These are phyloP conservation scores for Myxocyprinus asiaticus DNA, from an alignment of 2,113 vertebrate genomes.

Conservation along the genomic window DNA sequence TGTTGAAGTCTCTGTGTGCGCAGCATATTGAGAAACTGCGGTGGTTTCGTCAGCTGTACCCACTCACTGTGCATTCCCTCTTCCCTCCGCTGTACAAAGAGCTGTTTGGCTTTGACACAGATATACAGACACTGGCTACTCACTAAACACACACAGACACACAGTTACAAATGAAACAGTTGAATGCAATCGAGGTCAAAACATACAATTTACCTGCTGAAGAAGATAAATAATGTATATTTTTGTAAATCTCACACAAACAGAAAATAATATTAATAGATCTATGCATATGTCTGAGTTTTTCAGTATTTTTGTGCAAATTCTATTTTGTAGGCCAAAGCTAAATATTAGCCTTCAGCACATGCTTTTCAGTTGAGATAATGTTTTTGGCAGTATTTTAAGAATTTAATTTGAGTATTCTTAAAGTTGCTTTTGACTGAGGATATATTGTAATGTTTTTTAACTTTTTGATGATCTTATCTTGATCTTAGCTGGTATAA, in stretches of 20 bases:
- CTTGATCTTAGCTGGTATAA: background rate
- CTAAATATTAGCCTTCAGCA: background rate
- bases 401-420: background rate
- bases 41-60: conserved; percentile 83
- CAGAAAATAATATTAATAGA: conserved; percentile 25
- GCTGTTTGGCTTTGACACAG: conserved; percentile 83
- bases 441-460: background rate
- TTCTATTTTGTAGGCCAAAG: conserved; percentile 16
- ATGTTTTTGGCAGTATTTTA: background rate
- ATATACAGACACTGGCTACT: conserved; percentile 65
- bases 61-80: conserved; percentile 76
- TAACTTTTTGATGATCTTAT: background rate
- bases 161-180: background rate
- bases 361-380: background rate
- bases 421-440: conserved; percentile 3
- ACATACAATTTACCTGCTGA: conserved; percentile 38
- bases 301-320: conserved; percentile 21
- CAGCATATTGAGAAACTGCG: conserved; percentile 89
- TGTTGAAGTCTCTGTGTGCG: conserved; percentile 81
- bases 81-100: conserved; percentile 95
- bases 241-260: conserved; percentile 53
- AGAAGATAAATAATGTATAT: conserved; percentile 38
- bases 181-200: conserved; percentile 31
- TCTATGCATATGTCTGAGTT: background rate
- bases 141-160: conserved; percentile 49